phyloP scores from a whole-genome alignment of 2,797 vertebrate genomes.

The Peromyscus aztecus region DNA sequence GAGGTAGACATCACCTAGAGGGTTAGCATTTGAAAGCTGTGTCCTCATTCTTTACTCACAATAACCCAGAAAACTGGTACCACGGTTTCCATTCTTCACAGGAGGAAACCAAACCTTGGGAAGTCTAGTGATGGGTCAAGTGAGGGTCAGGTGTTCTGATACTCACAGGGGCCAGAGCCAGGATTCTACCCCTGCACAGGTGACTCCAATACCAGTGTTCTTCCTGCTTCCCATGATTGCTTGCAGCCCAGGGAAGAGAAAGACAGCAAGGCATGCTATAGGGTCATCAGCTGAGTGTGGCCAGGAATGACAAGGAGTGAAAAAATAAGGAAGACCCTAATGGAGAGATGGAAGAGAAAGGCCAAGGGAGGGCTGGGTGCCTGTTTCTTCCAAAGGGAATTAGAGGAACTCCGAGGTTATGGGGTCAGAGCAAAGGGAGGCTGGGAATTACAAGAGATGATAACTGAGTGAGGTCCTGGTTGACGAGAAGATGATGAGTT shows the following conservation, averaged over 20 bases:
- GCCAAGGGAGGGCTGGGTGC: no score
- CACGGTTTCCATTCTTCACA: background rate
- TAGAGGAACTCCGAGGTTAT: background rate
- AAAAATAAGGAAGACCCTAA: background rate
- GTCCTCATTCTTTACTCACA: background rate
- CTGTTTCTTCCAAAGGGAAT: background rate
- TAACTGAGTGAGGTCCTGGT: accelerated
- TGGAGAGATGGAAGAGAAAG: background rate
- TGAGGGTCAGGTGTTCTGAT: background rate
- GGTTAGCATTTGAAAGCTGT: background rate
- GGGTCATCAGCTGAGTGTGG: background rate
- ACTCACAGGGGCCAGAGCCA: background rate
- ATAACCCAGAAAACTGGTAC: background rate
- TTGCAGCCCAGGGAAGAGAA: background rate
- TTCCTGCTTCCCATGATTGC: background rate
- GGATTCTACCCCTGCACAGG: background rate
- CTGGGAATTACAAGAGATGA: no score
- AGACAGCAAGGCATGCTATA: background rate
- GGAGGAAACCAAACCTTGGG: background rate
- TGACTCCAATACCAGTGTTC: background rate
- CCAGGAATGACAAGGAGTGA: background rate
- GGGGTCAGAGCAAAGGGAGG: background rate
- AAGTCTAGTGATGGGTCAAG: background rate
- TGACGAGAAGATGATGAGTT: accelerated
- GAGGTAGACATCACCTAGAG: no score